Evolutionary conservation across 2,113 vertebrate species (phyloP), one percentile per base, ranked within the genome.

Genomic region (Dryoscopus gambensis): DNA sequence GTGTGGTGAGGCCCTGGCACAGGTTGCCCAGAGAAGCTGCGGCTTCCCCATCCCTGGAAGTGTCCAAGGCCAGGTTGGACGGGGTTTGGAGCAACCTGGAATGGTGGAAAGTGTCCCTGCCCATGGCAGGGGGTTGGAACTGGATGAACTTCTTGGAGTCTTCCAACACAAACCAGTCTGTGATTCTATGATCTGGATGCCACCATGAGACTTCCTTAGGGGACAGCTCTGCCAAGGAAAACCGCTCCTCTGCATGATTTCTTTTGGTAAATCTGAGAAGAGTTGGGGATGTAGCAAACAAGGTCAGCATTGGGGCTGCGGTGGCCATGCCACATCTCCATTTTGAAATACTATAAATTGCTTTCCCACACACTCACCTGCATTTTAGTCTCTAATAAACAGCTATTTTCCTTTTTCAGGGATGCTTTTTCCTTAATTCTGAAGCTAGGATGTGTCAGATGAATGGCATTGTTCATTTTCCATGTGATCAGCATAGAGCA

Each of bases 31-130:
- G 56, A 70, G 49, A 33, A 77, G 40, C 12, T 84, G 40, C 37
- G 56, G 6, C 35, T 49, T 8, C 10, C 21, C 7, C 53, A 62
- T 83, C 21, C 22, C 42, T 84, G 56, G 31, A 23, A 77, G 3
- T 37, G 31, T 33, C 5, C 87, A 33, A 49, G 49, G 47, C 11
- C 25, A 55, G 13, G 4, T 0, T 37, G 35, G 63, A 55, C 0
- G 0, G 35, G 5, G 12, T 15, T 69, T 77, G 79, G 11, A 77
- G 31, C 25, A 56, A 0, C 22, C 18, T 56, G 56, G 12, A 8
- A 2, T 2, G 8, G 22, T 49, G 49, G 17, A 33, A 76, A 6
- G 1, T 42, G 60, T 25, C 23, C 23, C 53, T 52, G 24, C 0
- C 19, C 24, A 3, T 25, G 33, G 33, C 23, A 59, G 12, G 15